phyloP scores from a whole-genome alignment of 2,113 vertebrate species.

The Leptocoma aspasia region DNA sequence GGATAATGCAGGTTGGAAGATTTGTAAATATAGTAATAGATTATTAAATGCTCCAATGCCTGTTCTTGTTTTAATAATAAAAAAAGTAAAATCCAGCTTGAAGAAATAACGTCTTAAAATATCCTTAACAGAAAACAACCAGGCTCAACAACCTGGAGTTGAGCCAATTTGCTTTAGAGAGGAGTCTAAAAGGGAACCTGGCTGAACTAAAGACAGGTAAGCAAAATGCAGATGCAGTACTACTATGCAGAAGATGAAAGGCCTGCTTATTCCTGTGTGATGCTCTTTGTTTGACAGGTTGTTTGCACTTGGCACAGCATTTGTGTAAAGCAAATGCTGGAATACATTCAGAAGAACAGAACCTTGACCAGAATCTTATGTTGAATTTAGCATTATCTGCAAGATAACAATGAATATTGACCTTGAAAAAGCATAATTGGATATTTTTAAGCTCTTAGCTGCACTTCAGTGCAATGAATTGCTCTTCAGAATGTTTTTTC shows the following conservation, averaged over 20 bases:
- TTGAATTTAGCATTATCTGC: not conserved
- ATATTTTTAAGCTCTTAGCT: not conserved
- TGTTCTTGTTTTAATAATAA: not conserved
- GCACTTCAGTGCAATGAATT: not conserved
- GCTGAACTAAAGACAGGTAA: not conserved
- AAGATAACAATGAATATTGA: not conserved
- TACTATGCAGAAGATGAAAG: slow-evolving; percentile 4
- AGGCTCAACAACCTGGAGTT: not conserved
- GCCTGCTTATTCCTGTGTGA: not conserved
- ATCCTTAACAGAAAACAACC: slow-evolving; percentile 22
- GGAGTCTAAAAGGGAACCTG: slow-evolving; percentile 1
- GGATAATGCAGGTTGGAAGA: not conserved
- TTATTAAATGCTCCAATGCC: not conserved
- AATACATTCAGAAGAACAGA: not conserved
- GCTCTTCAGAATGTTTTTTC: not conserved
- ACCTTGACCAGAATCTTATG: not conserved
- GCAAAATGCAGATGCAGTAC: not conserved
- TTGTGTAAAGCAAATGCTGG: not conserved
- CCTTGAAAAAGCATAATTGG: not conserved
- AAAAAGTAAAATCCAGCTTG: not conserved
- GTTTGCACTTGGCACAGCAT: not conserved
- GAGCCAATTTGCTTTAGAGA: slow-evolving; percentile 6
- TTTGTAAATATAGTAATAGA: not conserved
- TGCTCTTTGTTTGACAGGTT: slow-evolving; percentile 12
- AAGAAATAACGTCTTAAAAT: not conserved